phyloP scores from a whole-genome alignment of 1,140 invertebrate species.

The Caligus rogercresseyi region DNA sequence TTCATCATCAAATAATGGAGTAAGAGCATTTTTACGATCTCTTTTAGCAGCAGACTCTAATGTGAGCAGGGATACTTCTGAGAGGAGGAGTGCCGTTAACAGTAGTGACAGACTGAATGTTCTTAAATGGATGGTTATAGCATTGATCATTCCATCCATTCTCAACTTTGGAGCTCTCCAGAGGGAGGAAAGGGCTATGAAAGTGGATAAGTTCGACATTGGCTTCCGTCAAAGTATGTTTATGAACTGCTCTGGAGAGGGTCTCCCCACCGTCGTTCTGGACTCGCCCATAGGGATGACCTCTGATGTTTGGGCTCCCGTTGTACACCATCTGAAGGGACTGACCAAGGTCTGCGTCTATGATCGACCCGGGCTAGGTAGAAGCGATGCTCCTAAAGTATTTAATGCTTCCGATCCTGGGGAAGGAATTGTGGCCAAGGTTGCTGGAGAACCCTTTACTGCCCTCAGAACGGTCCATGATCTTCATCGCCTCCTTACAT shows the following conservation, averaged over 20 bases:
- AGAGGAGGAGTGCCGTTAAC: no score
- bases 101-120: not conserved
- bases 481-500: not conserved
- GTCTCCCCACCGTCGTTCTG: not conserved
- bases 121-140: not conserved
- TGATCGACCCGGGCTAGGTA: not conserved
- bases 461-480: not conserved
- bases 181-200: not conserved
- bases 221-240: not conserved
- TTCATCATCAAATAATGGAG: not conserved
- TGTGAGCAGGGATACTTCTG: no score
- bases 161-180: not conserved
- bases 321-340: not conserved
- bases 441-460: not conserved
- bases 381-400: not conserved
- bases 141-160: not conserved
- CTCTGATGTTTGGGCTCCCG: not conserved
- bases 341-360: not conserved
- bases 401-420: not conserved
- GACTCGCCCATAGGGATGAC: not conserved
- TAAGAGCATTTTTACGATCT: not conserved
- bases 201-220: not conserved
- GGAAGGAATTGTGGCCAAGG: not conserved
- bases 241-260: not conserved
- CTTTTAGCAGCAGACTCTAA: not conserved